Percentiles rank a stretch among this genome's conserved stretches.
Evolutionary conservation across 2,797 vertebrate genomes (phyloP).

Genomic region (Danio choprae): DNA sequence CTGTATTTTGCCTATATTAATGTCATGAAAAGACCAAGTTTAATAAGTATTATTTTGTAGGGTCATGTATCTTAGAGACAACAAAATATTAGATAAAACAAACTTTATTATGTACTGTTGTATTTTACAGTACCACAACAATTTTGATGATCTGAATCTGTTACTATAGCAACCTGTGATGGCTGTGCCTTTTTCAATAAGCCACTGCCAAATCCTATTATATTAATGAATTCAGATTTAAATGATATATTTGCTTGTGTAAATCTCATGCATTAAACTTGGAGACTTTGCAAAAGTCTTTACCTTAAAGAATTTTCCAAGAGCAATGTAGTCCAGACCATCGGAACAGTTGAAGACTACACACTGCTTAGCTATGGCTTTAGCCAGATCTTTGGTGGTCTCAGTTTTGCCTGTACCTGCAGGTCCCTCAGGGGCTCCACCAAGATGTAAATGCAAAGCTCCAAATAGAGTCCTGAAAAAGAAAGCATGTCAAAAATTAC

Average conservation of each 20-base stretch:
- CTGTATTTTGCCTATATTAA: background rate
- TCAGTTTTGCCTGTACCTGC: conserved; percentile 93
- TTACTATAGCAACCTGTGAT: conserved; percentile 12
- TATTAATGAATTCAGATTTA: background rate
- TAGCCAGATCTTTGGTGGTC: conserved; percentile 92
- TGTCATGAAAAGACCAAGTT: background rate
- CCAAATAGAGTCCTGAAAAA: conserved; percentile 87
- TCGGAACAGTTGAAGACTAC: conserved; percentile 95
- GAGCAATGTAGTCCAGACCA: conserved; percentile 89
- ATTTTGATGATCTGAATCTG: background rate
- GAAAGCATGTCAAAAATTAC: background rate
- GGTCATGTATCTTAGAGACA: background rate
- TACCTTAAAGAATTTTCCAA: conserved; percentile 95
- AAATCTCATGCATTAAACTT: background rate
- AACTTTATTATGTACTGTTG: background rate
- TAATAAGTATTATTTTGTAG: conserved; percentile 9
- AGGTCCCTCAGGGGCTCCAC: conserved; percentile 91
- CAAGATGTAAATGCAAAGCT: conserved; percentile 88
- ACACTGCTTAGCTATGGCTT: conserved; percentile 94
- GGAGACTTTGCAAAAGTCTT: background rate
- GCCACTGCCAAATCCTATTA: background rate
- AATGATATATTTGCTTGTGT: no score
- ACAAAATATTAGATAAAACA: background rate
- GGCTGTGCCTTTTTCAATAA: background rate
- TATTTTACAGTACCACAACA: background rate